These are phyloP conservation scores for Anthrax anthrax DNA, from an alignment of 2,888 invertebrate genomes.

Conservation along the genomic window DNA sequence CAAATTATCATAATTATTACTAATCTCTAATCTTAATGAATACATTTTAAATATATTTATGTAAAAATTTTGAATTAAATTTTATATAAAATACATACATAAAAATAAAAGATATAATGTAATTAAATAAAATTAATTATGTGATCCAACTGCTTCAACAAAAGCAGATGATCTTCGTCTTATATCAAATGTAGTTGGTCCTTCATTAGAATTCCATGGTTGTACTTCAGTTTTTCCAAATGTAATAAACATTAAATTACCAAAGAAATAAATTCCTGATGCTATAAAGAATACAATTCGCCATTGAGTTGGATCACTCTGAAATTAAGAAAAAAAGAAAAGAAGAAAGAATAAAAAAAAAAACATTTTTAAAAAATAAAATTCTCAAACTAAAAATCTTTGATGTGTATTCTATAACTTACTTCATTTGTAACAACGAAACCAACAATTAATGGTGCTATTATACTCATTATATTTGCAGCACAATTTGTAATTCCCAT, in stretches of 20 bases:
- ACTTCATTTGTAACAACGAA: conserved; percentile 55
- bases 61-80: too few species aligned
- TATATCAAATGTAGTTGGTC: not conserved
- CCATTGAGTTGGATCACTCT: conserved; percentile 55
- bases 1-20: too few species aligned
- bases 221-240: conserved; percentile 54
- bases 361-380: too few species aligned
- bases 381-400: too few species aligned
- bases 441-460: conserved; percentile 62
- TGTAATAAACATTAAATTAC: conserved; percentile 52
- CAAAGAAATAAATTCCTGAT: conserved; percentile 50
- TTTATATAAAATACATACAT: too few species aligned
- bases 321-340: conserved; percentile 8
- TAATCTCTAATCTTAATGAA: too few species aligned
- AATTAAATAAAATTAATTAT: conserved; percentile 1
- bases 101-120: too few species aligned
- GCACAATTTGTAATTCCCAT: conserved; percentile 75
- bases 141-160: conserved; percentile 9
- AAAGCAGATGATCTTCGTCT: conserved; percentile 8
- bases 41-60: too few species aligned
- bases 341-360: not conserved
- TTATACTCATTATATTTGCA: conserved; percentile 64
- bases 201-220: conserved; percentile 43
- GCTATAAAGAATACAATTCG: conserved; percentile 59
- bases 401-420: conserved; percentile 11